Base-by-base conservation (phyloP, 2,113 vertebrate genomes). In the Typhlomys cinereus region DNA sequence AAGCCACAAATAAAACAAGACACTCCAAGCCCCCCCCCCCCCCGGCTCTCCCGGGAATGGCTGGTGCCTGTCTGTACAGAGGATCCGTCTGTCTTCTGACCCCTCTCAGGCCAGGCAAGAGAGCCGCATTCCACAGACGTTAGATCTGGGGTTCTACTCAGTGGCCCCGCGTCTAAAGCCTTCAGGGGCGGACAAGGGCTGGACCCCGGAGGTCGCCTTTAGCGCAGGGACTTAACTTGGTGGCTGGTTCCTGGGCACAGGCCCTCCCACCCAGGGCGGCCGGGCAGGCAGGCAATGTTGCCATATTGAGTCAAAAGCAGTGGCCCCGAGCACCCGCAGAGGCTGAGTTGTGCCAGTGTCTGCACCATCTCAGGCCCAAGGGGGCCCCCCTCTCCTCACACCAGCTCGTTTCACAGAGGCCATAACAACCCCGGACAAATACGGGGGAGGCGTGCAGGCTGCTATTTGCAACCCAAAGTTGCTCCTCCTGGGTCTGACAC, bases 261-360 rank as follows among this genome's bases (percentile, higher is more conserved):
- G 95, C 94, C 92, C 85, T 74, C 92, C 91, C 76, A 39, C 94
- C 90, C 83, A 96, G 70, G 64, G 74, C 23, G 46, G 94, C 93
- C 88, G 76, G 96, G 93, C 97, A 98, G 99, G 97, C 96, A 97
- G 98, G 98, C 98, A 98, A 98, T 97, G 98, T 99, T 98, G 98
- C 99, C 99, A 99, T 99, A 99, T 99, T 99, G 99, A 99, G 99
- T 99, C 98, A 99, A 99, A 99, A 99, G 29, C 98, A 97, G 98
- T 98, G 99, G 98, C 99, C 98, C 97, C 67, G 96, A 98, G 98
- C 98, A 98, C 97, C 96, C 97, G 97, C 95, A 74, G 91, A 95
- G 94, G 96, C 97, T 67, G 96, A 85, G 96, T 95, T 0, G 98
- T 99, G 99, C 99, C 99, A 99, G 98, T 97, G 98, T 98, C 99